Base-by-base conservation (phyloP, 2,797 vertebrate species). In the Acanthornis magna region DNA sequence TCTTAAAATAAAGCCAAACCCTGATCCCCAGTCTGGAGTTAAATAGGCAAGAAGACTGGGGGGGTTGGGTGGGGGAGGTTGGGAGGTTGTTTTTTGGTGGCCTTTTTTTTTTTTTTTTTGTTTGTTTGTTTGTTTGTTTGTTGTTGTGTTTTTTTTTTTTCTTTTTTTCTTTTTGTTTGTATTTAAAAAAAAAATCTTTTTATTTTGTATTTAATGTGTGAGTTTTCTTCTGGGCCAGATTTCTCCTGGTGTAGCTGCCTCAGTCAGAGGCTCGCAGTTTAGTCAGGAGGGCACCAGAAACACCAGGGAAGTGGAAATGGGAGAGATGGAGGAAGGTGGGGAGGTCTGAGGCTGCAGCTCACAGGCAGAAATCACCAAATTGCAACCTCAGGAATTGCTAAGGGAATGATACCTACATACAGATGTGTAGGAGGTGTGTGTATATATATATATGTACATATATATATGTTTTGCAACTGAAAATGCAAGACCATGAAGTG, bases 51-150 rank as follows among this genome's bases (percentile, higher is more conserved):
- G 75, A 73, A 45, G 7, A n/a, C n/a, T 67, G 32, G 3, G 21
- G 36, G 11, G 21, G 38, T 19, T n/a, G n/a, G n/a, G n/a, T n/a
- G 54, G 55, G 0, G 1, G 22, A 25, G 1, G 12, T 11, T n/a
- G 23, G 32, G 27, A 51, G 14, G 10, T 38, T 38, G 10, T 38
- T 11, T 10, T 38, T 38, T 38, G 38, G 9, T 38, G 9, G 32
- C 1, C 2, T 38, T 72, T 18, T 16, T 47, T 13, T 47, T 11
- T 7, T 23, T 47, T 13, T 47, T 23, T 47, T 47, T 47, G 21
- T 21, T 20, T 11, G 38, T 38, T 38, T 38, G 10, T 38, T 38
- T 38, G 38, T 38, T 38, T 9, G 9, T 38, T 38, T 38, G 38
- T 38, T 38, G 10, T 38, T 38, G 38, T 38, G n/a, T 38, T 38